Evolutionary conservation across 2,113 vertebrate species (phyloP), one percentile per base, ranked within the genome.

Genomic region (Leptosomus discolor): DNA sequence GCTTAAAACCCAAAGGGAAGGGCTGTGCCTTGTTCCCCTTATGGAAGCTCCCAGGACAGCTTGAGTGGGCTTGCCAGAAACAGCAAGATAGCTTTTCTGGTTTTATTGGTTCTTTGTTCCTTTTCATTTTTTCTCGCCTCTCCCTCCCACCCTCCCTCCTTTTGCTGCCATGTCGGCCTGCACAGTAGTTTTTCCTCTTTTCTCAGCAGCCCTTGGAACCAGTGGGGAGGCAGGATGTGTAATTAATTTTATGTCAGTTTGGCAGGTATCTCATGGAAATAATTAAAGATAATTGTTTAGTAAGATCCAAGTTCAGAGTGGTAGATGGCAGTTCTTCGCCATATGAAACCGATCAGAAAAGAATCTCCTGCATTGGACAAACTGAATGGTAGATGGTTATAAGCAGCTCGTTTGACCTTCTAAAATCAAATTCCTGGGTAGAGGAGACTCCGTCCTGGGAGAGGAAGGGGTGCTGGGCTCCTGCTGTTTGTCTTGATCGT

Each of bases 141-240:
- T 76, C 41, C 24, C 29, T 80, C 39, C 10, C 11, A 48, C 48
- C 6, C 34, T 89, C 30, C 21, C 36, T 60, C 2, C 2, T 74
- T 85, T 76, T 64, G n/a, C 46, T 85, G 51, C 37, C 0, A 0
- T 24, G 14, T 45, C 5, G 8, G 41, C 74, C 70, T n/a, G 19
- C 37, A 27, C 50, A 46, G 51, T 71, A 22, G 12, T 78, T 94
- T 92, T 73, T 75, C 46, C n/a, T 61, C 69, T 74, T 82, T 71
- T 75, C 71, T 75, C 61, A 68, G 48, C 53, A 91, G 67, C 39
- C 26, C 57, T 48, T 69, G 54, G 48, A 88, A n/a, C 9, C 37
- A 29, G 17, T 37, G 29, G 37, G 29, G 36, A 53, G 69, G 17
- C 51, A 85, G 64, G 45, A 74, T 65, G 4, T 70, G 8, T 84